These are phyloP conservation scores for Lasius fuliginosus DNA, from an alignment of 2,888 invertebrate species.

Conservation along the genomic window DNA sequence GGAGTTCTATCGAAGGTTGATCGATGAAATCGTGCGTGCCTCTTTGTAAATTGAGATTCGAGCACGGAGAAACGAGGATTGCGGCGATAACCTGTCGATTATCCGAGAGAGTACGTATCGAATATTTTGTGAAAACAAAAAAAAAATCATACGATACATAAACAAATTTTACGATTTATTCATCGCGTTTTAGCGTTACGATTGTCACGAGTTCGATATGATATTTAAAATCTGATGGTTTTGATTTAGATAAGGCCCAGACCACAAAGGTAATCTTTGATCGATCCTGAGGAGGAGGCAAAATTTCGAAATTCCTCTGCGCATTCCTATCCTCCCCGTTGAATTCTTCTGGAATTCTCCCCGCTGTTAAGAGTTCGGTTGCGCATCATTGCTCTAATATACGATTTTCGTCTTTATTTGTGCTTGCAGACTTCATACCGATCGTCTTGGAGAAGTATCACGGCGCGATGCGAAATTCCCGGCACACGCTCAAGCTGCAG, in stretches of 20 bases:
- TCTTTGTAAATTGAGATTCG: neutral
- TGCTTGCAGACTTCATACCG: constrained; percentile 78
- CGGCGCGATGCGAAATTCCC: constrained; percentile 61
- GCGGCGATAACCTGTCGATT: neutral
- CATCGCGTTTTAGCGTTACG: neutral
- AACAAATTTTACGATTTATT: neutral
- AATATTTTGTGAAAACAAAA: constrained; percentile 8
- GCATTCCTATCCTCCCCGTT: constrained; percentile 4
- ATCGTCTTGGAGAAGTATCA: constrained; percentile 71
- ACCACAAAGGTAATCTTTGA: constrained; percentile 2
- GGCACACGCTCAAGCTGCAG: constrained; percentile 65
- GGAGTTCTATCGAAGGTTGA: neutral
- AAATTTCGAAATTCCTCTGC: constrained; percentile 6
- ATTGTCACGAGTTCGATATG: neutral
- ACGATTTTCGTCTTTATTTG: constrained; percentile 66
- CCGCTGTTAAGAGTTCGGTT: constrained; percentile 14
- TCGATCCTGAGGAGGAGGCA: constrained; percentile 2
- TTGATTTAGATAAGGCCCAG: constrained; percentile 5
- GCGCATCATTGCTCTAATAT: constrained; percentile 61
- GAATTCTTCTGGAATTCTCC: constrained; percentile 17
- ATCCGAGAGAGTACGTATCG: neutral
- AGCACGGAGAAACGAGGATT: neutral
- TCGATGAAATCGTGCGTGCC: neutral
- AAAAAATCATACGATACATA: neutral
- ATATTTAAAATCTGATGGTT: neutral